Base-by-base conservation (phyloP, 2,888 invertebrate genomes). In the Tribolium freemani region DNA sequence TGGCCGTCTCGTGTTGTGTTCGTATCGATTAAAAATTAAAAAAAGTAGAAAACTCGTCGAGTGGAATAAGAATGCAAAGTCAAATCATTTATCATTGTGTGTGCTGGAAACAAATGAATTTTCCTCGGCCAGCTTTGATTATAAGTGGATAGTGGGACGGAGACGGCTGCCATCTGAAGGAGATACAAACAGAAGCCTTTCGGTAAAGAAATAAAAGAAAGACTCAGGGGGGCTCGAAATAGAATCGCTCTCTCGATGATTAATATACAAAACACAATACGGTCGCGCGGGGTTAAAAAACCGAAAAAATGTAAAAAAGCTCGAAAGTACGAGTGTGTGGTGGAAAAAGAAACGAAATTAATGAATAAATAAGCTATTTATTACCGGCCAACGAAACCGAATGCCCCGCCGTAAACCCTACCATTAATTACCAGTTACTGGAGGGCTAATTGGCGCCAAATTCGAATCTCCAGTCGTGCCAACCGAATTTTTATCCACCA, bases 31-130 rank as follows among this genome's bases (percentile, higher is more conserved):
- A 74, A 75, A 79, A 77, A 77, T 75, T 72, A 75, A 76, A 78
- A 75, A 76, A 78, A 76, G 74, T 74, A 63, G 74, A 76, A 78
- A 74, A 75, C 72, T 69, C 61, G 72, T 57, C 69, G 21, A 71
- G 56, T 64, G 72, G 76, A 71, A 78, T 77, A 75, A 78, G 78
- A 80, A 80, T 56, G 83, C 83, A 82, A 80, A 79, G 75, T 81
- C 78, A 79, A 81, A 79, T 82, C 84, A 84, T 85, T 84, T 84
- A 84, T 85, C 85, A 85, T 84, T 84, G 84, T 83, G 66, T 54
- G 44, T 38, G 66, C 38, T 84, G 84, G 83, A 84, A 85, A 84
- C 84, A 85, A 85, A 85, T 84, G 84, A 84, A 84, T 84, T 84
- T 84, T 64, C 81, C 82, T 81, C 80, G 81, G 81, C 80, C 79